Conservation (phyloP, 2,113 vertebrate genomes). For the Murina feae region DNA sequence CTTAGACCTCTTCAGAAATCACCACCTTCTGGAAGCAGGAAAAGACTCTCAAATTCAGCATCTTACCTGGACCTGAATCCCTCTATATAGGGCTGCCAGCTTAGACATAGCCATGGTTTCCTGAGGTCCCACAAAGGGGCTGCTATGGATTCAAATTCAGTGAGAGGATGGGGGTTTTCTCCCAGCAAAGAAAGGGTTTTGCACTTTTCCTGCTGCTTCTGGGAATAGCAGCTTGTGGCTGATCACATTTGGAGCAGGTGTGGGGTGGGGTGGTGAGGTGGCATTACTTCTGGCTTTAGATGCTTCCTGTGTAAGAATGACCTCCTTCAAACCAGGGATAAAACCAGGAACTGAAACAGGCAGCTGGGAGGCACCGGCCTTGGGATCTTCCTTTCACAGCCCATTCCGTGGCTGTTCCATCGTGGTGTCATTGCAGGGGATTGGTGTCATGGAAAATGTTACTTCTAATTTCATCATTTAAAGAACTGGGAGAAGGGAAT, state of each 20-base stretch:
- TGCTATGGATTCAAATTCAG: background rate
- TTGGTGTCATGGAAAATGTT: background rate
- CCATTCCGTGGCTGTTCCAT: background rate
- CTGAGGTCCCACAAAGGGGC: background rate
- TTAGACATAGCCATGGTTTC: background rate
- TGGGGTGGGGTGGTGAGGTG: background rate
- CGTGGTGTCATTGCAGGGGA: background rate
- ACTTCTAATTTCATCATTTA: background rate
- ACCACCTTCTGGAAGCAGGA: background rate
- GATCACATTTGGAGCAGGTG: background rate
- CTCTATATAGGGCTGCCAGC: background rate
- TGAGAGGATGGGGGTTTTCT: background rate
- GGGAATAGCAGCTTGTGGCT: background rate
- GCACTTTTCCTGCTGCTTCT: constrained; percentile 1
- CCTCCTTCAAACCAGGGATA: background rate
- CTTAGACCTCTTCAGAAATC: background rate
- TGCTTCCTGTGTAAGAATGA: background rate
- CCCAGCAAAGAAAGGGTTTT: background rate
- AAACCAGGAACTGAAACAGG: background rate
- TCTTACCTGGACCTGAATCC: background rate
- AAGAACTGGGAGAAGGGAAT: background rate
- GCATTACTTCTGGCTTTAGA: background rate
- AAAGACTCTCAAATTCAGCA: background rate
- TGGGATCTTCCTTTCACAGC: background rate
- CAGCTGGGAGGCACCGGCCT: background rate